These are phyloP conservation scores for Enoplosus armatus DNA, from an alignment of 2,797 vertebrate species.

Conservation along the genomic window DNA sequence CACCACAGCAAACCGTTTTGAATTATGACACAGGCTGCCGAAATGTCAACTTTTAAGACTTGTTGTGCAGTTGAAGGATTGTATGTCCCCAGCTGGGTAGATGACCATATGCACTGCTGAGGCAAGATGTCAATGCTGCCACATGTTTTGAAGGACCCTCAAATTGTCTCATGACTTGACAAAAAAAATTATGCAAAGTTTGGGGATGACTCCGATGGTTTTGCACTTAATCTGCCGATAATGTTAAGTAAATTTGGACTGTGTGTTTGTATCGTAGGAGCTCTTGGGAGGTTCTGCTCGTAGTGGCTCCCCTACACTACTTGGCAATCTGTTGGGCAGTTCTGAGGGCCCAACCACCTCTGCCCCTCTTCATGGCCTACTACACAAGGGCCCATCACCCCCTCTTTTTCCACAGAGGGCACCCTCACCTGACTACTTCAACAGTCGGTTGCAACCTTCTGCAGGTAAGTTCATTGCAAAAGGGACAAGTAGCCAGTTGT, in stretches of 20 bases:
- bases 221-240: background rate
- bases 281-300: slow-evolving; percentile 89
- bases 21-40: background rate
- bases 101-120: background rate
- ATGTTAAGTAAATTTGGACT: background rate
- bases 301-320: slow-evolving; percentile 87
- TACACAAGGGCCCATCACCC: slow-evolving; percentile 91
- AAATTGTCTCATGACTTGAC: too few relatives aligned
- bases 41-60: background rate
- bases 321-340: slow-evolving; percentile 89
- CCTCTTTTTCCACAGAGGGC: slow-evolving; percentile 91
- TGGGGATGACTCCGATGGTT: background rate
- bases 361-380: slow-evolving; percentile 77
- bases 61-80: background rate
- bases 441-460: slow-evolving; percentile 87
- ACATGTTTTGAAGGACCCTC: background rate
- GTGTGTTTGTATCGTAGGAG: slow-evolving; percentile 83
- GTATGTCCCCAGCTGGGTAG: background rate
- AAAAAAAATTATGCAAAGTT: background rate
- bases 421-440: slow-evolving; percentile 92
- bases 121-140: background rate
- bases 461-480: slow-evolving; percentile 80
- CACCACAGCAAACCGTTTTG: too few relatives aligned
- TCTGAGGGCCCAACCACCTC: slow-evolving; percentile 82
- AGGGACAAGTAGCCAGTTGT: too few relatives aligned